Conservation (phyloP, 2,888 invertebrate species). For the Siphlonurus alternatus region DNA sequence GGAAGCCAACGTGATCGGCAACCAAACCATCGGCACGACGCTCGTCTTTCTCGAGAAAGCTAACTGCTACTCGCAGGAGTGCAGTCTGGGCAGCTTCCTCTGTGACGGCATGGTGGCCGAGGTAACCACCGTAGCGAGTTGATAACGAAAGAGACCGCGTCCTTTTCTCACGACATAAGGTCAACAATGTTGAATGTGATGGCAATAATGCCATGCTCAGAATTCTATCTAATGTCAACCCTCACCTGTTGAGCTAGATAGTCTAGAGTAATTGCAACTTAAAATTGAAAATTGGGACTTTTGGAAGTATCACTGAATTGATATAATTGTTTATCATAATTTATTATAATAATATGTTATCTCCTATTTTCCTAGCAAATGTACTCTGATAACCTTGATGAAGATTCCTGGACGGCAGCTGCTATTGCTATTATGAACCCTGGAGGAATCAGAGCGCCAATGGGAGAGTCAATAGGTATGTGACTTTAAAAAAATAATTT, state of each 20-base stretch:
- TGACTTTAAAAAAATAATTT: conserved; percentile 14
- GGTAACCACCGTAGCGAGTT: no score
- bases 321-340: background rate
- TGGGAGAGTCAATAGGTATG: conserved; percentile 34
- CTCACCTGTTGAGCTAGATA: no score
- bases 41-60: background rate
- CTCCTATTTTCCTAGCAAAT: no score
- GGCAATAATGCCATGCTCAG: no score
- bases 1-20: conserved; percentile 35
- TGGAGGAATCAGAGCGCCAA: conserved; percentile 51
- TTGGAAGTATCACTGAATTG: background rate
- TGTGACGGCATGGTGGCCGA: conserved; percentile 7
- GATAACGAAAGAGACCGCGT: no score
- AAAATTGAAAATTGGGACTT: no score
- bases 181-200: no score
- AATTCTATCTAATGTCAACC: no score
- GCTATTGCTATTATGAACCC: conserved; percentile 48
- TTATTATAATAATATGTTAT: no score
- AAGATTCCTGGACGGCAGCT: conserved; percentile 43
- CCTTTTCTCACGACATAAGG: no score
- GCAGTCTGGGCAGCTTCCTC: conserved; percentile 6
- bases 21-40: conserved; percentile 20
- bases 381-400: conserved; percentile 31
- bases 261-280: no score
- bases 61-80: background rate